Evolutionary conservation across 2,888 invertebrate species (phyloP), one percentile per base, ranked within the genome.

Genomic region (Mesoligia furuncula): DNA sequence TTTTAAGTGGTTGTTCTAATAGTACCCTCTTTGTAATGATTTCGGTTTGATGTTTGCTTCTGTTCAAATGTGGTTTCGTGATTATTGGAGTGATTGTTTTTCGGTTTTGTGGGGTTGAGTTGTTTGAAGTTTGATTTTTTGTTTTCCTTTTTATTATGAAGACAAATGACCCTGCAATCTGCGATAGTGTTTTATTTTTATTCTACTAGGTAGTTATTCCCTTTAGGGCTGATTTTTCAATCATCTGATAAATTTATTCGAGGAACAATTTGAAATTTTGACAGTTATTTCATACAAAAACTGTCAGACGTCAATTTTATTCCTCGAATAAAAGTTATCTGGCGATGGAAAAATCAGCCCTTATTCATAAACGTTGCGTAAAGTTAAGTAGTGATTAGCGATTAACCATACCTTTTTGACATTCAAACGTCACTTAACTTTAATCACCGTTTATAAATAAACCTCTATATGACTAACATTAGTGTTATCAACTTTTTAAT

Each of bases 1-100:
- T 82, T 88, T 81, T 71, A 64, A 78, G 82, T 73, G 78, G 79
- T 67, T 73, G 71, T 70, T 85, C 80, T 81, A 80, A 78, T 80
- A 75, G 66, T 48, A 61, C 57, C 77, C 77, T 77, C 83, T 84
- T 85, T 59, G 77, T 73, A 79, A 76, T 68, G 82, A 83, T 75
- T 81, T 85, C 39, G 20, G 75, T 79, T 80, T 78, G 73, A 79
- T 73, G 75, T 82, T 84, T 79, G 75, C 81, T 87, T 24, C 31
- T 79, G 66, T 82, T 77, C 72, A 69, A 81, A 77, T 77, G 75
- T 65, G 64, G 76, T 77, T 75, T 78, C 13, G 42, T 54, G 65
- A 42, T 42, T 42, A 36, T 54, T 20, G 39, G 39, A 45, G 54
- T 70, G 51, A 64, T 73, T 64, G 17, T 59, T 42, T 64, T 62